phyloP scores from a whole-genome alignment of 2,113 vertebrate genomes.

The Pristiophorus japonicus region DNA sequence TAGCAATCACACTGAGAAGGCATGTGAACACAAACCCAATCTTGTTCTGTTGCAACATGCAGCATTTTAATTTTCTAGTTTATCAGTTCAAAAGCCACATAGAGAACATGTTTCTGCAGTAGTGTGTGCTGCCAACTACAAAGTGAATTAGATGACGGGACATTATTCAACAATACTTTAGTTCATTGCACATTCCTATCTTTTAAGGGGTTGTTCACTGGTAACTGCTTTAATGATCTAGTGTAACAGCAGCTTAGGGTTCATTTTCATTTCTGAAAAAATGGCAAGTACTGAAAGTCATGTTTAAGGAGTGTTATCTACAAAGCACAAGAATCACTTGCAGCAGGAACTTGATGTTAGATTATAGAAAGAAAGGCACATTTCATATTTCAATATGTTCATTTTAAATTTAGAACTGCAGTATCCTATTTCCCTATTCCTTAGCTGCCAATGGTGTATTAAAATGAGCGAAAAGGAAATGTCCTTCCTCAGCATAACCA shows the following conservation, averaged over 20 bases:
- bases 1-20: not conserved
- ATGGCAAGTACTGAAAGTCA: not conserved
- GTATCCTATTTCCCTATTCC: not conserved
- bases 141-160: not conserved
- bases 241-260: not conserved
- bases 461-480: not conserved
- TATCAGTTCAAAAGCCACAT: constrained; percentile 9
- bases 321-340: not conserved
- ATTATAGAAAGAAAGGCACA: not conserved
- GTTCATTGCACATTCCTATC: not conserved
- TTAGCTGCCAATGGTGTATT: not conserved
- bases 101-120: not conserved
- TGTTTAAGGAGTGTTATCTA: not conserved
- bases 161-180: not conserved
- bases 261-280: not conserved
- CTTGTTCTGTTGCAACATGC: not conserved
- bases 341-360: not conserved
- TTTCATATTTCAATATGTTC: not conserved
- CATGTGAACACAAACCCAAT: not conserved
- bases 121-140: not conserved
- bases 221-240: not conserved
- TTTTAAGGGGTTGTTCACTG: not conserved
- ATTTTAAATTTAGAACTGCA: not conserved
- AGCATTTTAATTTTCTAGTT: not conserved
- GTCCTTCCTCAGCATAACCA: not conserved